A percentile compares a stretch with the other conserved stretches of the same genome.
phyloP scores from a whole-genome alignment of 2,888 invertebrate genomes.

The Zygaena filipendulae region DNA sequence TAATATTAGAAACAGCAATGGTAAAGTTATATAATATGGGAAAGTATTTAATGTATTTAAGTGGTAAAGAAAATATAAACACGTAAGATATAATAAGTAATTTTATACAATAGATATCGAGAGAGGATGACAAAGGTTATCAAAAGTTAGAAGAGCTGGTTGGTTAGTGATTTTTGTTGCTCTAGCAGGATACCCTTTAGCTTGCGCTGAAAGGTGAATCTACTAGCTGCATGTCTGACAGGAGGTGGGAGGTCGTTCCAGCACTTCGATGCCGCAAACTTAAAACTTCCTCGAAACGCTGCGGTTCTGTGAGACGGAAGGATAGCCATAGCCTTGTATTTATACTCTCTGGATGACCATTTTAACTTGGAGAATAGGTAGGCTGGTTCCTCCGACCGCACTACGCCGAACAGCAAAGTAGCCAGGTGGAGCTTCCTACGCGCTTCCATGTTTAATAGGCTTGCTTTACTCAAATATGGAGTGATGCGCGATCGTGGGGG shows the following conservation, averaged over 20 bases:
- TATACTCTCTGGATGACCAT: not conserved
- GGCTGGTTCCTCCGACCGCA: not conserved
- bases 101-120: slow-evolving; percentile 9
- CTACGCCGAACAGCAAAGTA: slow-evolving; percentile 1
- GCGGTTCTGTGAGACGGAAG: not conserved
- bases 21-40: too few species aligned
- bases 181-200: too few species aligned
- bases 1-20: too few species aligned
- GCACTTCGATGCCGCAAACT: slow-evolving; percentile 1
- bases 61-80: too few species aligned
- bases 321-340: too few species aligned
- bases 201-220: not conserved
- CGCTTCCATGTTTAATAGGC: slow-evolving; percentile 1
- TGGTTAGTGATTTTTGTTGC: not conserved
- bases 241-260: slow-evolving; percentile 2
- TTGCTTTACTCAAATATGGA: slow-evolving; percentile 1
- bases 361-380: slow-evolving; percentile 1
- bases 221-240: too few species aligned
- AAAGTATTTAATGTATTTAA: too few species aligned
- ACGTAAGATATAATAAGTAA: too few species aligned
- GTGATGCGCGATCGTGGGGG: slow-evolving; percentile 4
- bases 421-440: slow-evolving; percentile 1
- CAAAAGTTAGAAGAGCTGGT: not conserved
- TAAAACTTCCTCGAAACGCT: slow-evolving; percentile 2
- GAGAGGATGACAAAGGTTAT: not conserved